Conservation (phyloP, 2,797 vertebrate genomes). For the Galagoides demidoff region DNA sequence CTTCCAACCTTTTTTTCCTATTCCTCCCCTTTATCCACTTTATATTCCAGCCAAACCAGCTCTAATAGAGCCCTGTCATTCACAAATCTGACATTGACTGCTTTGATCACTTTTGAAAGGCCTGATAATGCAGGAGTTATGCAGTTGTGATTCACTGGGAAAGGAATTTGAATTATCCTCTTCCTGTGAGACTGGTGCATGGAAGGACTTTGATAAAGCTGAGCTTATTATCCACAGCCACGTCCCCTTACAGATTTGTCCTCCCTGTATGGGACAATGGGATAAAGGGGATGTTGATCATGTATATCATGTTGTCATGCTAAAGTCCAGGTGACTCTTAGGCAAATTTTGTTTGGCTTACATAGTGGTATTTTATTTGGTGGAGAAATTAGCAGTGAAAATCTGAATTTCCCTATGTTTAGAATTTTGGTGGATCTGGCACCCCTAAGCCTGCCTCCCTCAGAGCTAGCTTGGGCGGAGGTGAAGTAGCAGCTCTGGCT, state of each 20-base stretch:
- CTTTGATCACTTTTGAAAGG: neutral
- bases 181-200: neutral
- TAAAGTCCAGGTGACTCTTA: neutral
- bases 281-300: no score
- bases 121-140: neutral
- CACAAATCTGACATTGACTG: neutral
- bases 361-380: neutral
- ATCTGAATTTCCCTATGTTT: neutral
- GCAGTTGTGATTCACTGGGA: neutral
- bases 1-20: neutral
- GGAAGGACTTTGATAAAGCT: neutral
- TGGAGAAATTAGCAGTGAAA: neutral
- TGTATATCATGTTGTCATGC: neutral
- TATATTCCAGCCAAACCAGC: neutral
- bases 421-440: neutral
- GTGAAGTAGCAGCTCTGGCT: neutral
- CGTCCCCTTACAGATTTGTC: fast-evolving
- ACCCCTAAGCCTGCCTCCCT: neutral
- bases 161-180: neutral
- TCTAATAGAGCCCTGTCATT: neutral
- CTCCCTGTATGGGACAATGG: neutral
- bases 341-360: neutral
- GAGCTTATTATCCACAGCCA: neutral
- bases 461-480: neutral
- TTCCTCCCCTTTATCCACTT: neutral